Evolutionary conservation across 2,888 invertebrate genomes (phyloP).

Genomic region (Mycalesis mineus): DNA sequence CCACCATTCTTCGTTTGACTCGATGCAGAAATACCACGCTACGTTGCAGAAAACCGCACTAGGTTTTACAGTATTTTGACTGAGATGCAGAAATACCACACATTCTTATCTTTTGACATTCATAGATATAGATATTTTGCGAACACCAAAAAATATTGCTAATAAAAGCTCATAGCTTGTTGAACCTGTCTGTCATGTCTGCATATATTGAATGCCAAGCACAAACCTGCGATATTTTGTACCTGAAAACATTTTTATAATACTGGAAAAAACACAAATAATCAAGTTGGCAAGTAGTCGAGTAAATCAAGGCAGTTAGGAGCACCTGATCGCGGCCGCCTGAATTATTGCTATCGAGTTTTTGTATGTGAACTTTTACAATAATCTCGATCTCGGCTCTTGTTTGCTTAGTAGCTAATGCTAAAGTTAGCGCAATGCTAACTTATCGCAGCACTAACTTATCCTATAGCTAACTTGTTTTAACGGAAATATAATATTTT

Average conservation of each 20-base stretch:
- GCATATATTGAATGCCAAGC: too few relatives aligned
- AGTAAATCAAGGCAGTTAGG: constrained; percentile 41
- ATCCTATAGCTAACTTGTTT: background rate
- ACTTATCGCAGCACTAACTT: background rate
- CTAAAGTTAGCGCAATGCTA: background rate
- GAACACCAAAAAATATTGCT: too few relatives aligned
- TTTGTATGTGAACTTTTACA: constrained; percentile 31
- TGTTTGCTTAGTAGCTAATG: constrained; percentile 14
- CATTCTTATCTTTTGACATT: too few relatives aligned
- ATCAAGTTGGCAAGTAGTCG: constrained; percentile 34
- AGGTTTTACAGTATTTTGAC: too few relatives aligned
- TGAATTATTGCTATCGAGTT: constrained; percentile 38
- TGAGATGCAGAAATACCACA: too few relatives aligned
- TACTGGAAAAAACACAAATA: constrained; percentile 27
- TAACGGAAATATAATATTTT: too few relatives aligned
- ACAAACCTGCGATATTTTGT: background rate
- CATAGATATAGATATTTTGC: too few relatives aligned
- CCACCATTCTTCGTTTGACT: too few relatives aligned
- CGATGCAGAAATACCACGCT: too few relatives aligned
- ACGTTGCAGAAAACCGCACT: too few relatives aligned
- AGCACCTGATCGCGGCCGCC: constrained; percentile 40
- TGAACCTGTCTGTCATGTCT: too few relatives aligned
- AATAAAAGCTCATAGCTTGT: too few relatives aligned
- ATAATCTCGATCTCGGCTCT: constrained; percentile 21
- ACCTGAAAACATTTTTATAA: constrained; percentile 18